Conservation (phyloP, 1,140 invertebrate genomes). For the Glossosoma conforme region DNA sequence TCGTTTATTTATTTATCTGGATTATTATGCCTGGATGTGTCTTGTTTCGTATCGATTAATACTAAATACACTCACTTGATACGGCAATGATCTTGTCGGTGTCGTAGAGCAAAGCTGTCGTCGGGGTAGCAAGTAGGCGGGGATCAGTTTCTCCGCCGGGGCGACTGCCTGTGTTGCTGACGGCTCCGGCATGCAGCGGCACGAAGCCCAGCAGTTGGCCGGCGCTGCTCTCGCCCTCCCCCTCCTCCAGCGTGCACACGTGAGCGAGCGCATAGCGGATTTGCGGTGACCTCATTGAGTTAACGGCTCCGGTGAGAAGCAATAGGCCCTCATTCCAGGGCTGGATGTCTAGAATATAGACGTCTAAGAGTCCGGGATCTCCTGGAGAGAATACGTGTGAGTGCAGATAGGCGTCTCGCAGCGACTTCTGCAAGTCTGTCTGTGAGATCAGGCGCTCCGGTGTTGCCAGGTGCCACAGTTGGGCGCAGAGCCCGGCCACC, state of each 20-base stretch:
- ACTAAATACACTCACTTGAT: constrained; percentile 24
- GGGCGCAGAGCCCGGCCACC: constrained; percentile 24
- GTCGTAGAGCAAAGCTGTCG: constrained; percentile 17
- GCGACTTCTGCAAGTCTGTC: constrained; percentile 24
- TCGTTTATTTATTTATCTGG: too few species aligned
- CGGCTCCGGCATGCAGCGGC: constrained; percentile 10
- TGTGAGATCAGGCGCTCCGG: constrained; percentile 18
- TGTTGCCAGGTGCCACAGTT: constrained; percentile 25
- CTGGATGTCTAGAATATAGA: constrained; percentile 47
- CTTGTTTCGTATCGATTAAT: too few species aligned
- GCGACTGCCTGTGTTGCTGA: constrained; percentile 1
- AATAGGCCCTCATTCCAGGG: constrained; percentile 61
- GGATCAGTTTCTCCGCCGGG: background rate
- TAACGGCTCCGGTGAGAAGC: constrained; percentile 67
- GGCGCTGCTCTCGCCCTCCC: constrained; percentile 34
- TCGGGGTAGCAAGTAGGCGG: constrained; percentile 17
- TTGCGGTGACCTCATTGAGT: constrained; percentile 57
- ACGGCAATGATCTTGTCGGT: constrained; percentile 16
- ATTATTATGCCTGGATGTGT: too few species aligned
- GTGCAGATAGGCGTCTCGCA: constrained; percentile 24
- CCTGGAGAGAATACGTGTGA: constrained; percentile 22
- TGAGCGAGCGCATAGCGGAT: constrained; percentile 62
- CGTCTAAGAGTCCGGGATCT: constrained; percentile 62
- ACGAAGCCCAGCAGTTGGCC: constrained; percentile 31
- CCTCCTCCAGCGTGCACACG: constrained; percentile 33